phyloP scores from a whole-genome alignment of 2,113 vertebrate species.

The Oreochromis aureus region DNA sequence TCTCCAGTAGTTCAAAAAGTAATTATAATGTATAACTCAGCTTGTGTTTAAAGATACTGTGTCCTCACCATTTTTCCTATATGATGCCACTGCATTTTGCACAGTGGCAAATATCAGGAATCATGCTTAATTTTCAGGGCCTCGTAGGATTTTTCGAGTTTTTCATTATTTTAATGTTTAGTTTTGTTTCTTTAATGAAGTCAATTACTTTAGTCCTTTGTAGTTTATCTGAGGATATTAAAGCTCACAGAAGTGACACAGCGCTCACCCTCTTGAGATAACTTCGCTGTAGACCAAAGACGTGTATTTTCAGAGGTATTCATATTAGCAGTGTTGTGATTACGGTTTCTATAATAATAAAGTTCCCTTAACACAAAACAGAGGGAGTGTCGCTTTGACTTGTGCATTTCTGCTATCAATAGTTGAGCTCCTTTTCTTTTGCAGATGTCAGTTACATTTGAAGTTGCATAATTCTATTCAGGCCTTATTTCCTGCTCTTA shows the following conservation, averaged over 20 bases:
- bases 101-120: not conserved
- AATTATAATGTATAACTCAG: not conserved
- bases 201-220: not conserved
- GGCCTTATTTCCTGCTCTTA: not conserved
- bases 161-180: not conserved
- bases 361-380: not conserved
- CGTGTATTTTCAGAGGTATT: not conserved
- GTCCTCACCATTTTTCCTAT: not conserved
- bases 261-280: not conserved
- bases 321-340: not conserved
- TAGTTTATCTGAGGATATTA: conserved; percentile 5
- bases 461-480: not conserved
- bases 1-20: not conserved
- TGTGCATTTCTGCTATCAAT: not conserved
- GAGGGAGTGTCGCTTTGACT: not conserved
- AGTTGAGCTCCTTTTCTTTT: not conserved
- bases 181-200: not conserved
- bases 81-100: not conserved
- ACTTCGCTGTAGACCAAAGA: not conserved
- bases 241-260: not conserved
- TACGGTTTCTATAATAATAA: not conserved
- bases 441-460: not conserved
- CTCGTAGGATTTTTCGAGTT: not conserved
- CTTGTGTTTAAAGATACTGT: not conserved
- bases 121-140: not conserved